Conservation (phyloP, 53 echinoderm and acorn worm species). For the Arbacia lixula region DNA sequence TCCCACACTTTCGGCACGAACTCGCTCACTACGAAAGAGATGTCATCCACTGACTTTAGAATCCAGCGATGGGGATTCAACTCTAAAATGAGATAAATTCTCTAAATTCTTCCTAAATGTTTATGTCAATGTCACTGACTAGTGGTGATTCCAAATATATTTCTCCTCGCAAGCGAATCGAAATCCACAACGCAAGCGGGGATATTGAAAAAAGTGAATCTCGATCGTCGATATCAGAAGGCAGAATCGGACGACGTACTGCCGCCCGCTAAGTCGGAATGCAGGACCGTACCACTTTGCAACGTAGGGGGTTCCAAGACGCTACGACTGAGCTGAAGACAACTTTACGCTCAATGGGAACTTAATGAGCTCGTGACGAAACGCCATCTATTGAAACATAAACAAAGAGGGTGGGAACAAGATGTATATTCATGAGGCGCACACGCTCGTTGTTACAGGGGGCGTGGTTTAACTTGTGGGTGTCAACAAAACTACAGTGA, state of each 20-base stretch:
- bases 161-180: not conserved
- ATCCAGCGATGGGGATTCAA: not conserved
- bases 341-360: slow-evolving; percentile 5
- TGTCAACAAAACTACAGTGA: not conserved
- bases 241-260: not conserved
- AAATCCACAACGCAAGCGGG: not conserved
- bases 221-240: slow-evolving; percentile 20
- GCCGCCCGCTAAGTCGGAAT: slow-evolving; percentile 57
- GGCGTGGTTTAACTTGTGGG: slow-evolving; percentile 1
- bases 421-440: slow-evolving; percentile 36
- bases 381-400: slow-evolving; percentile 22
- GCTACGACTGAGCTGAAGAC: not conserved
- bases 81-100: too few relatives aligned
- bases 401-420: slow-evolving; percentile 14
- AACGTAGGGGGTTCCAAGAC: slow-evolving; percentile 18
- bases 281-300: slow-evolving; percentile 26
- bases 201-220: slow-evolving; percentile 33
- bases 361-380: slow-evolving; percentile 53
- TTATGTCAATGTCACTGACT: too few relatives aligned
- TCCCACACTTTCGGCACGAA: not conserved
- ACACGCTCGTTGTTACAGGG: not conserved
- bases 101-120: too few relatives aligned
- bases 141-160: not conserved
- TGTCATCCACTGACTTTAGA: slow-evolving; percentile 18
- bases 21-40: not conserved